These are phyloP conservation scores for Sebastes trivittatus DNA, from an alignment of 2,797 vertebrate species.

Conservation along the genomic window DNA sequence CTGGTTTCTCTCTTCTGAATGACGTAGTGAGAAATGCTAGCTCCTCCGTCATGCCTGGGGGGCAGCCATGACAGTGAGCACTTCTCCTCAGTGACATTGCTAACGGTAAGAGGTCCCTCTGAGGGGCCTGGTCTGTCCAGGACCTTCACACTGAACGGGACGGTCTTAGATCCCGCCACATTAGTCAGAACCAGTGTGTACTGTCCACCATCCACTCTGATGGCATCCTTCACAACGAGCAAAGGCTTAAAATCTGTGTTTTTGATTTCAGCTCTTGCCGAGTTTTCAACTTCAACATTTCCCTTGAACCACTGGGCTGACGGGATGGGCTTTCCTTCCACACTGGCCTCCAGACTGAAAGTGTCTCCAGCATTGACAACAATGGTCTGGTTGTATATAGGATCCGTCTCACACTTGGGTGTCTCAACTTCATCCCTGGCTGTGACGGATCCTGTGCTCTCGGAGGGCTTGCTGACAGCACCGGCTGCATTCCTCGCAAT, in stretches of 20 bases:
- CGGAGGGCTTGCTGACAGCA: constrained; percentile 93
- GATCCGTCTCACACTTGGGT: constrained; percentile 93
- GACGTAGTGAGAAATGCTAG: constrained; percentile 93
- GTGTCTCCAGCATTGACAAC: constrained; percentile 94
- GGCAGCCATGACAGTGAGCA: constrained; percentile 94
- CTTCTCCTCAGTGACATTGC: constrained; percentile 96
- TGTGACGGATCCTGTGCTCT: constrained; percentile 94
- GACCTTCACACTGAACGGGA: constrained; percentile 94
- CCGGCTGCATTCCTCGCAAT: constrained; percentile 97
- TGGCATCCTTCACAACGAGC: constrained; percentile 93
- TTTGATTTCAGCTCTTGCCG: constrained; percentile 93
- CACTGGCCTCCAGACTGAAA: constrained; percentile 92
- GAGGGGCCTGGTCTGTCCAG: constrained; percentile 96
- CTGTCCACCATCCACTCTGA: constrained; percentile 96
- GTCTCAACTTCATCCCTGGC: constrained; percentile 97
- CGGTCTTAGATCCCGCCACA: constrained; percentile 93
- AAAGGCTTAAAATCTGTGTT: constrained; percentile 94
- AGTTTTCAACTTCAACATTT: constrained; percentile 93
- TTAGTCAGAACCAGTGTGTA: constrained; percentile 95
- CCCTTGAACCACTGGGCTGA: constrained; percentile 95
- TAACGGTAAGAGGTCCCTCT: constrained; percentile 92
- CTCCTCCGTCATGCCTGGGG: constrained; percentile 95
- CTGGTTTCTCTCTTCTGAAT: constrained; percentile 99
- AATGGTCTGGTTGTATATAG: constrained; percentile 93
- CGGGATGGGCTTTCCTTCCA: constrained; percentile 94